Percentiles rank a stretch among this genome's conserved stretches.
Conservation (phyloP, 2,888 invertebrate species). For the Auanema sp. region DNA sequence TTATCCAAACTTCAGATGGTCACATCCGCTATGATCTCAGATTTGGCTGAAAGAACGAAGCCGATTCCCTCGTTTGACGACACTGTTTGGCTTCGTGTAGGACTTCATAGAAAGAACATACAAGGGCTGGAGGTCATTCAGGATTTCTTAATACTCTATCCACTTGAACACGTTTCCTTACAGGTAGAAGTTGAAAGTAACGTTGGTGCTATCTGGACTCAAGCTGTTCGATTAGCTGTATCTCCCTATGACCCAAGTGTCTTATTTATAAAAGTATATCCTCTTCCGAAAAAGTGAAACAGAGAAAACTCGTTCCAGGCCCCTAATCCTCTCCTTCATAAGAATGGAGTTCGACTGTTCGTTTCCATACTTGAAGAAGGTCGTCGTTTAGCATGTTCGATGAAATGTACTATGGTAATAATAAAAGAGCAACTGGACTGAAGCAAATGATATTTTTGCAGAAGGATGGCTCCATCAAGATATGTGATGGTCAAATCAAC, state of each 20-base stretch:
- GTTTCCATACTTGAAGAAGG: conserved; percentile 32
- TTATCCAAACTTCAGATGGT: conserved; percentile 24
- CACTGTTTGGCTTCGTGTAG: conserved; percentile 59
- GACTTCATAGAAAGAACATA: conserved; percentile 27
- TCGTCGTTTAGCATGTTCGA: conserved; percentile 22
- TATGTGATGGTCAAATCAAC: conserved; percentile 40
- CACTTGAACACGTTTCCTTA: background rate
- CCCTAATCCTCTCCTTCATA: conserved; percentile 35
- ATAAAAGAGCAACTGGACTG: too few relatives aligned
- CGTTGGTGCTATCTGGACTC: conserved; percentile 40
- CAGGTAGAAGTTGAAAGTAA: conserved; percentile 52
- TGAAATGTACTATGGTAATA: conserved; percentile 41
- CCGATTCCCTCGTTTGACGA: conserved; percentile 40
- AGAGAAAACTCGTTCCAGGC: conserved; percentile 23
- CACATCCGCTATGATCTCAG: conserved; percentile 41
- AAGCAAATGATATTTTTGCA: too few relatives aligned
- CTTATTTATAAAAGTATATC: conserved; percentile 50
- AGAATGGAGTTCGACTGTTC: conserved; percentile 30
- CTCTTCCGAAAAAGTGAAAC: background rate
- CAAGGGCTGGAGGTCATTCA: conserved; percentile 14
- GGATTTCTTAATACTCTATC: background rate
- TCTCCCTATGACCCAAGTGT: conserved; percentile 59
- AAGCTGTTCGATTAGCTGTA: conserved; percentile 50
- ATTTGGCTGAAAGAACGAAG: conserved; percentile 31
- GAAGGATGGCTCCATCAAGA: conserved; percentile 45